Percentiles rank a stretch among this genome's conserved stretches.
Conservation (phyloP, 2,888 invertebrate species). For the Lasiommata megera region DNA sequence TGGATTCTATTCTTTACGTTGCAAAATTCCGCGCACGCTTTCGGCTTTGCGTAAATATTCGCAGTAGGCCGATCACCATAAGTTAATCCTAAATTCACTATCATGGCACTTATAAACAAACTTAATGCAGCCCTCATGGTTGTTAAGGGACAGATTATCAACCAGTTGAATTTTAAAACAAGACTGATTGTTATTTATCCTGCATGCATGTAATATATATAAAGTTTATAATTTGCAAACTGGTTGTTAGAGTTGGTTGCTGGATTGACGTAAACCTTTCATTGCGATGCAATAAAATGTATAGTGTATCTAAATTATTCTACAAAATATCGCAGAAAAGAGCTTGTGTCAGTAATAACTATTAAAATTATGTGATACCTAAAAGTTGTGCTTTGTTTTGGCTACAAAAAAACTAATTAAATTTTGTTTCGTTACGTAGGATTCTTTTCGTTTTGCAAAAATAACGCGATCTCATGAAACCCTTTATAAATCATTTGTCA, state of each 20-base stretch:
- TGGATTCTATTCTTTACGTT: constrained; percentile 23
- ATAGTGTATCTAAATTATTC: background rate
- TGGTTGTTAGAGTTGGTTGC: constrained; percentile 6
- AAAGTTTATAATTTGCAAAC: background rate
- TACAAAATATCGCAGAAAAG: background rate
- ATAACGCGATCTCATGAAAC: no score
- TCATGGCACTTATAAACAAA: constrained; percentile 2
- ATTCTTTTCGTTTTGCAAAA: no score
- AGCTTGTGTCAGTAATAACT: no score
- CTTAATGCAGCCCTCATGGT: background rate
- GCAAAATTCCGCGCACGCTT: constrained; percentile 43
- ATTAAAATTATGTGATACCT: no score
- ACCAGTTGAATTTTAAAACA: background rate
- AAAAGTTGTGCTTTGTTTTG: no score
- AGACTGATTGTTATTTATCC: constrained; percentile 4
- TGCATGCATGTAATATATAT: background rate
- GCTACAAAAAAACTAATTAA: no score
- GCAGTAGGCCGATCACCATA: constrained; percentile 41
- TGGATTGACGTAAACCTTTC: background rate
- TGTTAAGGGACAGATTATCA: background rate
- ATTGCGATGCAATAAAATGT: background rate
- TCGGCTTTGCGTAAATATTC: constrained; percentile 47
- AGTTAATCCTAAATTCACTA: background rate
- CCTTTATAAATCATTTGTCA: no score
- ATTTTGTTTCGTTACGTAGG: no score